phyloP scores from a whole-genome alignment of 2,888 invertebrate species.

The Cyrtodaria siliqua region DNA sequence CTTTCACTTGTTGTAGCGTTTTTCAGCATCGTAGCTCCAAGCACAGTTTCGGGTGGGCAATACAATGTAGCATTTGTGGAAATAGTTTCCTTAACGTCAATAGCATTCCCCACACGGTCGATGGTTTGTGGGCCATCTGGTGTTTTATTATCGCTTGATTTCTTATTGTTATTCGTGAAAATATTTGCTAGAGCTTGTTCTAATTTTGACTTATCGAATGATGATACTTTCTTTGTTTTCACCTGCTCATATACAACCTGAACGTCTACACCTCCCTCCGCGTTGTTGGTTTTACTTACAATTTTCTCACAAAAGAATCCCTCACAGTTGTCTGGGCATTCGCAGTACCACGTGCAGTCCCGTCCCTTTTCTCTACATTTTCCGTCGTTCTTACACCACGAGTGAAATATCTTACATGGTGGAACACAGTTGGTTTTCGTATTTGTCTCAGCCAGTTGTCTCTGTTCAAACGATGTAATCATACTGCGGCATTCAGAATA shows the following conservation, averaged over 20 bases:
- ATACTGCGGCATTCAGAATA: constrained; percentile 7
- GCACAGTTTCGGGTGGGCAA: constrained; percentile 33
- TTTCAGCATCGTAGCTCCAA: not conserved
- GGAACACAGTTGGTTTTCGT: constrained; percentile 39
- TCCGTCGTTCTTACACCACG: constrained; percentile 59
- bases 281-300: constrained; percentile 7
- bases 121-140: constrained; percentile 4
- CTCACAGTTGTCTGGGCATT: constrained; percentile 60
- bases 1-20: not conserved
- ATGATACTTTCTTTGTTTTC: constrained; percentile 24
- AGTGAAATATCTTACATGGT: constrained; percentile 54
- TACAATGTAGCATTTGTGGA: constrained; percentile 11
- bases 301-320: constrained; percentile 62
- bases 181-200: constrained; percentile 41
- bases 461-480: constrained; percentile 41
- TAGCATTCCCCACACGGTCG: constrained; percentile 23
- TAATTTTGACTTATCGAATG: constrained; percentile 40
- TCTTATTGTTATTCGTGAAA: constrained; percentile 20
- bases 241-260: constrained; percentile 18
- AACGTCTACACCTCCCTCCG: constrained; percentile 15
- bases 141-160: constrained; percentile 8
- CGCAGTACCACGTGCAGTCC: constrained; percentile 62
- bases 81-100: constrained; percentile 22
- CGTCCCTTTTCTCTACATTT: constrained; percentile 47
- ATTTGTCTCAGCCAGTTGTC: not conserved